Evolutionary conservation across 2,113 vertebrate species (phyloP), one percentile per base, ranked within the genome.

Genomic region (Nyctibius bracteatus): DNA sequence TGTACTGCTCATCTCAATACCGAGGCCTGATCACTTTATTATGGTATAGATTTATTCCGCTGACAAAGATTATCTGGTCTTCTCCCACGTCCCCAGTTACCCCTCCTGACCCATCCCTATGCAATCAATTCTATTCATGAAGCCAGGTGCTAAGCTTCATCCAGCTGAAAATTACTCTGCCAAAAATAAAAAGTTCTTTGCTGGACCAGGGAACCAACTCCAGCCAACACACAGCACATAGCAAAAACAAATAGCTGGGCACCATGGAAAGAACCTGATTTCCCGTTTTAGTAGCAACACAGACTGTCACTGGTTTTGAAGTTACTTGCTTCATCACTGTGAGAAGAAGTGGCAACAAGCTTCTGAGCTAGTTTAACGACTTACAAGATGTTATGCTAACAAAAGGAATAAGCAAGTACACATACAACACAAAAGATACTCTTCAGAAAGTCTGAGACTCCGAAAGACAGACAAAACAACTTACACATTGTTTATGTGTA

Each of bases 191-290:
- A 77, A n/a, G 33, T 39, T 86, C 35, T 30, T 81, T 35, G 25
- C n/a, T 82, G 62, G 22, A 44, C 15, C 33, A 72, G 12, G 43
- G 43, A 88, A 68, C 9, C 1, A n/a, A 33, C 13, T n/a, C 28
- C 1, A 4, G 22, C 10, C 41, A 88, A 35, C 43, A 74, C 0
- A 1, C 27, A 71, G 23, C 16, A 86, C 3, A 0, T 0, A 46
- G 30, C 28, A 51, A 73, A 41, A 91, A 68, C 25, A 83, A 94
- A 68, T 3, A 51, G 72, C 62, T 72, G 80, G 46, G 33, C 44
- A 80, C 5, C 13, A 81, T 6, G 28, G 39, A 83, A 89, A 86
- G 47, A 15, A 52, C 5, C 5, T 5, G 8, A 65, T 61, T 91
- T 81, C 44, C 67, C 22, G 3, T 33, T 55, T 55, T 35, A 80